phyloP scores from a whole-genome alignment of 35 echinoderm and acorn worm species.

The Ophiothrix spiculata region DNA sequence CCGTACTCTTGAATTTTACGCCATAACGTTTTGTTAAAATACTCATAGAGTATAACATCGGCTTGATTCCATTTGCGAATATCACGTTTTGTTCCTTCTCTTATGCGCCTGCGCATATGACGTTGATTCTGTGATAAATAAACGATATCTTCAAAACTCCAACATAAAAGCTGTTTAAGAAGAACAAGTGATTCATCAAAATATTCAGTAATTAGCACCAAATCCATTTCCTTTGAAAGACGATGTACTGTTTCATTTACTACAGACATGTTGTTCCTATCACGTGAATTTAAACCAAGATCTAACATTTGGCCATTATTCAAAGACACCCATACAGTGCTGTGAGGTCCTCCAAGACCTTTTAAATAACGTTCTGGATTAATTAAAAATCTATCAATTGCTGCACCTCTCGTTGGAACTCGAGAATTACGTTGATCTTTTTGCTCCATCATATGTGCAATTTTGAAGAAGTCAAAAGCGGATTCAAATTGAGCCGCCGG shows the following conservation, averaged over 20 bases:
- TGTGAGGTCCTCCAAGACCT: background rate
- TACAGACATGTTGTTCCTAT: background rate
- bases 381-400: background rate
- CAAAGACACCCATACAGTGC: background rate
- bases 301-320: constrained; percentile 16
- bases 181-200: constrained; percentile 42
- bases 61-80: constrained; percentile 23
- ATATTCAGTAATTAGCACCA: constrained; percentile 29
- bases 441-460: background rate
- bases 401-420: too few relatives aligned
- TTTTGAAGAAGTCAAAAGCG: constrained; percentile 14
- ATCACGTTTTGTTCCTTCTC: background rate
- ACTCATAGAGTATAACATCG: constrained; percentile 30
- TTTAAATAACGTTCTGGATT: background rate
- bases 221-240: constrained; percentile 19
- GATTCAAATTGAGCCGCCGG: constrained; percentile 24
- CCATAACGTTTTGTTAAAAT: constrained; percentile 32
- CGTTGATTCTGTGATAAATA: constrained; percentile 22
- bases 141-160: constrained; percentile 35
- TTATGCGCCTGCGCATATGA: background rate
- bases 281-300: background rate
- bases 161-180: constrained; percentile 27
- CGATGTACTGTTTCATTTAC: constrained; percentile 8
- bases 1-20: constrained; percentile 12
- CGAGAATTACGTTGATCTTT: too few relatives aligned